Evolutionary conservation across 2,888 invertebrate species (phyloP).

Genomic region (Athalia rosae): DNA sequence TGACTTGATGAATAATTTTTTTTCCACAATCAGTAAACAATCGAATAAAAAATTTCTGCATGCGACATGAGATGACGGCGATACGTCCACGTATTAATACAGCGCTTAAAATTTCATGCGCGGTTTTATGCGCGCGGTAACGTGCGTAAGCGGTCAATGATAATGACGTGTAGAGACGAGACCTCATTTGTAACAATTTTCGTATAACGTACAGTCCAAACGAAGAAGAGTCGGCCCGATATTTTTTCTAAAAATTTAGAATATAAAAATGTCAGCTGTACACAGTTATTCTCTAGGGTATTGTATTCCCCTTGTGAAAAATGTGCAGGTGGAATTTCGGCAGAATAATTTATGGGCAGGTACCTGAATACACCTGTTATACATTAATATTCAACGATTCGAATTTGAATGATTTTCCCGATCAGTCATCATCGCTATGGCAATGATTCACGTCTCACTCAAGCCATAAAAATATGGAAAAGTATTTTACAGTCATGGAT

Average conservation of each 20-base stretch:
- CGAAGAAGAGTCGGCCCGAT: background rate
- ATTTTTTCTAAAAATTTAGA: background rate
- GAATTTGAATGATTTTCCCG: background rate
- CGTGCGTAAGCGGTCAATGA: conserved; percentile 23
- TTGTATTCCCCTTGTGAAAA: too few relatives aligned
- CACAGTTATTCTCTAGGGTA: too few relatives aligned
- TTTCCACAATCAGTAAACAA: background rate
- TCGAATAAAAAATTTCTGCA: background rate
- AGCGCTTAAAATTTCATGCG: conserved; percentile 24
- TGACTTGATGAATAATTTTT: too few relatives aligned
- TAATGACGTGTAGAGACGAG: conserved; percentile 1
- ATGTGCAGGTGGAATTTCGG: too few relatives aligned
- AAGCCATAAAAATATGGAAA: conserved; percentile 5
- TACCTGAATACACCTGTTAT: too few relatives aligned
- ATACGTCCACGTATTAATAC: conserved; percentile 23
- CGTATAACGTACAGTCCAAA: background rate
- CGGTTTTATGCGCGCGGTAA: background rate
- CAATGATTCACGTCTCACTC: conserved; percentile 2
- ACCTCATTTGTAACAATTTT: background rate
- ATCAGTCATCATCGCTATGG: conserved; percentile 10
- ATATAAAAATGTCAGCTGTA: too few relatives aligned
- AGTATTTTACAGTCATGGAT: conserved; percentile 5
- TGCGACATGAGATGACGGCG: background rate
- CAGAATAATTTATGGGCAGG: too few relatives aligned
- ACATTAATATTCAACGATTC: background rate